Conservation (phyloP, 2,797 vertebrate species). For the Fringilla coelebs region DNA sequence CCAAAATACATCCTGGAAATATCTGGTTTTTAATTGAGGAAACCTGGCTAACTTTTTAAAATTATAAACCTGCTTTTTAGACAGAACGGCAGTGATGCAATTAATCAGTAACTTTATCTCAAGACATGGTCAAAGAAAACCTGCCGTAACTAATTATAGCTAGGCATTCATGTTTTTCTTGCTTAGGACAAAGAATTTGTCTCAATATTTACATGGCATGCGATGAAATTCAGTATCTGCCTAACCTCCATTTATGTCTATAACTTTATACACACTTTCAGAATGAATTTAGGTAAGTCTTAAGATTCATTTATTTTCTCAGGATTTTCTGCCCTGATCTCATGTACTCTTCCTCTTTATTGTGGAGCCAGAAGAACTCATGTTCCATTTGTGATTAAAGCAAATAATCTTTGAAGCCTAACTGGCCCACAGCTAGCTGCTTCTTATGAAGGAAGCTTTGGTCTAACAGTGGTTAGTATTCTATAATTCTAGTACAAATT, state of each 20-base stretch:
- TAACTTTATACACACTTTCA: background rate
- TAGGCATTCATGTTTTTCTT: background rate
- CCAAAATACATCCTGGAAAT: background rate
- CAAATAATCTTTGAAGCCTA: background rate
- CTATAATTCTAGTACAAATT: background rate
- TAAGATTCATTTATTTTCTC: background rate
- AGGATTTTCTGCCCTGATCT: background rate
- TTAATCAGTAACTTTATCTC: background rate
- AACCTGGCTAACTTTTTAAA: background rate
- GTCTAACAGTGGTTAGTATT: background rate
- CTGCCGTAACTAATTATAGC: background rate
- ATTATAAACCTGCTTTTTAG: background rate
- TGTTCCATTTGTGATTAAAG: background rate
- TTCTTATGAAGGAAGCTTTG: background rate
- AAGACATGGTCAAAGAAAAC: background rate
- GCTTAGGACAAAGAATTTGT: background rate
- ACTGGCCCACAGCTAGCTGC: background rate
- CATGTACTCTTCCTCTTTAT: background rate
- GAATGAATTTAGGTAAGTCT: background rate
- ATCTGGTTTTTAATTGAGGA: background rate
- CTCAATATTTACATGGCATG: background rate
- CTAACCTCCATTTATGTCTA: background rate
- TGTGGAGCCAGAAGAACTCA: background rate
- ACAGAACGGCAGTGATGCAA: background rate
- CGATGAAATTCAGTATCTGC: background rate